Percentiles rank a stretch among this genome's conserved stretches.
Evolutionary conservation across 1,140 invertebrate genomes (phyloP).

Genomic region (Dysdera silvatica): DNA sequence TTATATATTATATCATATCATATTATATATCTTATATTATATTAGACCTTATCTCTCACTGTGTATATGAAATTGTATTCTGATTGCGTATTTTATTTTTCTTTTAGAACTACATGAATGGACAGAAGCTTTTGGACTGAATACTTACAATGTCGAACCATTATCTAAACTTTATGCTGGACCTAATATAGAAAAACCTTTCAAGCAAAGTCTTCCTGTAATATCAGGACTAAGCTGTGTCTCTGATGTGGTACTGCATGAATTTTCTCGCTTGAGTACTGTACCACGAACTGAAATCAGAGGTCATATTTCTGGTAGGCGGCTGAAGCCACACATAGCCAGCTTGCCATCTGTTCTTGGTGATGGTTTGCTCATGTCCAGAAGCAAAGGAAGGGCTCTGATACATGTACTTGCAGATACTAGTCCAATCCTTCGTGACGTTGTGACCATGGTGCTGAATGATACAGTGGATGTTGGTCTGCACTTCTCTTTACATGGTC

Average conservation of each 20-base stretch:
- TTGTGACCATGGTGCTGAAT: constrained; percentile 89
- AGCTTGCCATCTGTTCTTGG: constrained; percentile 58
- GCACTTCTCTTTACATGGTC: constrained; percentile 79
- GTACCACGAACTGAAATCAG: constrained; percentile 30
- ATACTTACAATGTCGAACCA: constrained; percentile 13
- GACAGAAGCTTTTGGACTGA: constrained; percentile 23
- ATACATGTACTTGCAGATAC: constrained; percentile 55
- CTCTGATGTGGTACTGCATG: constrained; percentile 14
- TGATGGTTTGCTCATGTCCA: constrained; percentile 74
- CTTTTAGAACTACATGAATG: constrained; percentile 24
- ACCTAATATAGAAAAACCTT: background rate
- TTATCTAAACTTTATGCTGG: background rate
- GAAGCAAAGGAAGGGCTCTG: constrained; percentile 62
- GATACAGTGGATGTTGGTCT: constrained; percentile 77
- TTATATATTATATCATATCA: too few relatives aligned
- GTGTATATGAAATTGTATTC: background rate
- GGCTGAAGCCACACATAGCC: constrained; percentile 44
- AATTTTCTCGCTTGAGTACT: constrained; percentile 32
- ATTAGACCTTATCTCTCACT: background rate
- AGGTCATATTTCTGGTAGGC: constrained; percentile 1
- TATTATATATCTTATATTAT: too few relatives aligned
- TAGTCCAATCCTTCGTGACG: constrained; percentile 78
- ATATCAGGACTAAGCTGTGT: constrained; percentile 29
- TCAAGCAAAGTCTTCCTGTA: constrained; percentile 21
- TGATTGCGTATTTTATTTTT: background rate